Percentiles rank a stretch among this genome's conserved stretches.
Conservation (phyloP, 2,113 vertebrate genomes). For the Perca fluviatilis region DNA sequence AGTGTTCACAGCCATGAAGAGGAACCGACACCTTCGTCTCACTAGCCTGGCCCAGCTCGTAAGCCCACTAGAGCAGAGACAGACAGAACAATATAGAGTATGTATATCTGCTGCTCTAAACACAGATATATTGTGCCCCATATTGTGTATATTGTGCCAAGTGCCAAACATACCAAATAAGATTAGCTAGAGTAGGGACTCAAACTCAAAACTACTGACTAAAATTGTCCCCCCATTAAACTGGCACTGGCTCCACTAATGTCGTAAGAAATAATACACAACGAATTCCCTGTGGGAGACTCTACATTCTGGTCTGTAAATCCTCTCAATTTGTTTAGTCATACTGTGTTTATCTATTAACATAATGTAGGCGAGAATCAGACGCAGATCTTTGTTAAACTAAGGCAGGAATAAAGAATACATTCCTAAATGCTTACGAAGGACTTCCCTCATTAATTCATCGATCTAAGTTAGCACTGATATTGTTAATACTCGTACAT, state of each 20-base stretch:
- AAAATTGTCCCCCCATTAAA: too few relatives aligned
- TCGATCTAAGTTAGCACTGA: neutral
- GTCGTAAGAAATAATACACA: too few relatives aligned
- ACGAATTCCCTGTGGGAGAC: neutral
- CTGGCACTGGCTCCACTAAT: too few relatives aligned
- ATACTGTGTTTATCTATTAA: neutral
- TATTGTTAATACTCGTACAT: neutral
- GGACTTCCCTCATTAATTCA: neutral
- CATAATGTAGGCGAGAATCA: neutral
- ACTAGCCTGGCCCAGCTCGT: constrained; percentile 94
- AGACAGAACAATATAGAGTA: constrained; percentile 17
- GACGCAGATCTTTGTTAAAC: neutral
- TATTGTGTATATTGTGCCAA: too few relatives aligned
- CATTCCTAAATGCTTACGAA: neutral
- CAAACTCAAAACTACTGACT: too few relatives aligned
- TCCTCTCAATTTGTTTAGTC: neutral
- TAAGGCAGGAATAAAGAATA: neutral
- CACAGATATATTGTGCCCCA: neutral
- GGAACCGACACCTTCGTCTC: constrained; percentile 94
- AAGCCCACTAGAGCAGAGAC: constrained; percentile 91
- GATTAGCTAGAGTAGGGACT: too few relatives aligned
- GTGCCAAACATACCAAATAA: too few relatives aligned
- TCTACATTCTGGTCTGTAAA: neutral
- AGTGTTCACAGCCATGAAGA: constrained; percentile 97
- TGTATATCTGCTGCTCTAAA: neutral